These are phyloP conservation scores for Euspilapteryx auroguttella DNA, from an alignment of 2,888 invertebrate species.

Conservation along the genomic window DNA sequence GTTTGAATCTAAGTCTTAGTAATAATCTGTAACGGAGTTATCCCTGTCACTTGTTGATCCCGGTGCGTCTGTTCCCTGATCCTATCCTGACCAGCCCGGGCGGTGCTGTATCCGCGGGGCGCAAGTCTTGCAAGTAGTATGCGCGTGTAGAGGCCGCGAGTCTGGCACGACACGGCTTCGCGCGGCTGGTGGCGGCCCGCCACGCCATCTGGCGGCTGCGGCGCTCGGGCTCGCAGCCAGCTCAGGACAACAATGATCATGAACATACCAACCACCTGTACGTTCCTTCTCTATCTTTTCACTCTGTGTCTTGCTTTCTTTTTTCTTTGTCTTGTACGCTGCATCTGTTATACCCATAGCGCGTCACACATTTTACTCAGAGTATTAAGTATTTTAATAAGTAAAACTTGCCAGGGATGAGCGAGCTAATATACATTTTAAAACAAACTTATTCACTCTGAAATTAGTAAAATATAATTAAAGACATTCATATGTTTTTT, in stretches of 20 bases:
- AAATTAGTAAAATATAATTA: too few relatives aligned
- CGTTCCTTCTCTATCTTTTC: slow-evolving; percentile 31
- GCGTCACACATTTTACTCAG: too few relatives aligned
- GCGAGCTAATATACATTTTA: too few relatives aligned
- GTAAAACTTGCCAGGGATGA: too few relatives aligned
- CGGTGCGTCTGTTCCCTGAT: slow-evolving; percentile 8
- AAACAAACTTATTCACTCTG: too few relatives aligned
- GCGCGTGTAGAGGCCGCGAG: slow-evolving; percentile 44
- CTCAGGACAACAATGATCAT: slow-evolving; percentile 51
- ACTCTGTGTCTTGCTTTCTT: slow-evolving; percentile 18
- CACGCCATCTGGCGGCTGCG: slow-evolving; percentile 72
- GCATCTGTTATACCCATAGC: too few relatives aligned
- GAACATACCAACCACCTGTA: slow-evolving; percentile 60
- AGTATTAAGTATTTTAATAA: too few relatives aligned
- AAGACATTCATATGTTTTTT: too few relatives aligned
- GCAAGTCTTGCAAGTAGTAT: slow-evolving; percentile 26
- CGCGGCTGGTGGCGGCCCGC: slow-evolving; percentile 71
- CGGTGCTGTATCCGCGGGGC: slow-evolving; percentile 12
- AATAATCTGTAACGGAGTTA: slow-evolving; percentile 19
- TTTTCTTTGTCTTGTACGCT: slow-evolving; percentile 10
- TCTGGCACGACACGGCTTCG: slow-evolving; percentile 71
- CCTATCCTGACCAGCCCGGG: slow-evolving; percentile 21
- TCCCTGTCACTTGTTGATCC: slow-evolving; percentile 16
- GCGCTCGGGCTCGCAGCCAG: slow-evolving; percentile 55
- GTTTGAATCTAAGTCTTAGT: neutral